Base-by-base conservation (phyloP, 2,113 vertebrate species). In the Oryzias woworae region DNA sequence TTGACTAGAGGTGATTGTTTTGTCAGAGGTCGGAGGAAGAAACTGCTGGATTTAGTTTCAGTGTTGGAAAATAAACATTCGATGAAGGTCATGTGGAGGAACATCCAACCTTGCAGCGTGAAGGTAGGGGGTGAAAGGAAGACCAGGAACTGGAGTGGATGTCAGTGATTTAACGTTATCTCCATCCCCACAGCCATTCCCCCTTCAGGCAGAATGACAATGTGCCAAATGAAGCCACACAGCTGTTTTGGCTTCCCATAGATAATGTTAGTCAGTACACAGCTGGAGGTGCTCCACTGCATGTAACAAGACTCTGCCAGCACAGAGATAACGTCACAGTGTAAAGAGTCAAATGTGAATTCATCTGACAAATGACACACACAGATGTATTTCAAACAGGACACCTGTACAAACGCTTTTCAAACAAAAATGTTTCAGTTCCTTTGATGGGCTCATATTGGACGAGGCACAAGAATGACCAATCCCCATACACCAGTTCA, bases 1-100 rank as follows among this genome's bases (percentile, higher is more conserved):
- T 65, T 67, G 73, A 66, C 55, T 69, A 64, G 62, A 71, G 82
- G 54, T 60, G 62, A 69, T 54, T 1, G 57, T 20, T 81, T 71
- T 74, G 64, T 74, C 28, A 0, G 50, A 43, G 43, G 55, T 69
- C 56, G 62, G 73, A 56, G 49, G 69, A 53, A 13, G 36, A 36
- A 36, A 36, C 36, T 12, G 2, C 8, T 10, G 10, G 36, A 36
- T 54, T 54, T 1, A 17, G 53, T 68, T 53, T 56, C 45, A 24
- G 7, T 15, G 8, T 31, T 1, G 16, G 36, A 14, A 36, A 18
- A 47, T 53, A 36, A 24, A 51, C 58, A 69, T 36, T 13, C 48
- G 17, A 48, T 13, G 26, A 62, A 26, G 63, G 49, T 0, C 46
- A 12, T 45, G 24, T 47, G 22, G n/a, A 36, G 44, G 36, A 36